Base-by-base conservation (phyloP, 2,888 invertebrate species). In the Lithophane semibrunnea region DNA sequence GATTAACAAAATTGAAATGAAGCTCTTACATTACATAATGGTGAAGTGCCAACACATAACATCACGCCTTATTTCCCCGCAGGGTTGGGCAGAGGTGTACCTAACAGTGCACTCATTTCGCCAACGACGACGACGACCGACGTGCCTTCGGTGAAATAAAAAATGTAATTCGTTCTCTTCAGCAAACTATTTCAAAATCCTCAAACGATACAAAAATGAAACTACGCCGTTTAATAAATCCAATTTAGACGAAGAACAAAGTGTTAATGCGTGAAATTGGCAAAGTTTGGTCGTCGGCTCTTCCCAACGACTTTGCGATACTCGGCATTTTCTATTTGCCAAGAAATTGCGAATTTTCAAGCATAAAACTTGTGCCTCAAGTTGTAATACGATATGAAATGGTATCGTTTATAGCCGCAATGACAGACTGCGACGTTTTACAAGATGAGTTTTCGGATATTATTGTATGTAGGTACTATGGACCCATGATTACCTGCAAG, bases 251-350 rank as follows among this genome's bases (percentile, higher is more conserved):
- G 44, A 64, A 78, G 80, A 76, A 84, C 84, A 87, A 88, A 89
- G 83, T 84, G 86, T 81, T 88, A 86, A 88, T 84, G 84, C 80
- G 64, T 75, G 52, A 86, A 89, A 91, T 88, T 83, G 88, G 73
- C 74, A 82, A 88, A 88, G 87, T 88, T 88, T 75, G 73, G 76
- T 77, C 87, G 72, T 84, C 84, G 84, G 85, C 86, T 73, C 75
- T 77, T 75, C 66, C 60, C 64, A 88, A 89, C 85, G 85, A 86
- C 84, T 86, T 80, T 67, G 84, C 77, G 83, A 80, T 75, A 80
- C 84, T 79, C 74, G 66, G 54, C 65, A 83, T 89, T 90, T 91
- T 91, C 90, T 91, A 91, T 91, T 91, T 90, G 77, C 88, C 47
- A 68, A 64, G 70, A 89, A 88, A 87, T 80, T 88, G 83, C 69